Evolutionary conservation across 2,888 invertebrate genomes (phyloP), one percentile per base, ranked within the genome.

Genomic region (Eulithis prunata): DNA sequence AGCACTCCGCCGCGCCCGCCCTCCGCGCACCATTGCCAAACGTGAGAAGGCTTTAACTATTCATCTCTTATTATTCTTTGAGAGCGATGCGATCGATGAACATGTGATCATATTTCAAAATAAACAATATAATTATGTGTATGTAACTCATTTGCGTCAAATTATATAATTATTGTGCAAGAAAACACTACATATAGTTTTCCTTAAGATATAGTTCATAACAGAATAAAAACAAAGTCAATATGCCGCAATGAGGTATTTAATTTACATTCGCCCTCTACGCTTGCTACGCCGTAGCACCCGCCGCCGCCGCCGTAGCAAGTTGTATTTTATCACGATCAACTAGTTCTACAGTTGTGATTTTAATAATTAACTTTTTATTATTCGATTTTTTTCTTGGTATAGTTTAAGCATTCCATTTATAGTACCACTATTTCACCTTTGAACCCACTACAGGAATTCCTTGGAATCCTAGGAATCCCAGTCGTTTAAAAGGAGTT

Each of bases 11-110:
- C 83, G 80, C 84, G 79, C 86, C 85, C 84, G 81, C 84, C 81
- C 75, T 76, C 78, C 83, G 85, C 90, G 86, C 88, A 84, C 82
- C 83, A 71, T 83, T 88, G 84, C 88, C 89, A 78, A 91, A 88
- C 83, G 84, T 82, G 78, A 85, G 81, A 78, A 85, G 79, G 81
- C 81, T 86, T 88, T 86, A 88, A 87, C 87, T 87, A 87, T 90
- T 89, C 85, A 88, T 88, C 86, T 82, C 79, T 85, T 83, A 87
- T 87, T 88, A 86, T 85, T 82, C 81, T 77, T 79, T 68, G 70
- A 78, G 52, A 78, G 55, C 75, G 70, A 75, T 66, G 46, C 78
- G 80, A 86, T 87, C 86, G 82, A 86, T 85, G 81, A 57, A 77
- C 84, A 84, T 71, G 47, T 65, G 53, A 53, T 57, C n/a, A 3